Evolutionary conservation across 2,797 vertebrate genomes (phyloP).

Genomic region (Ceryle rudis): DNA sequence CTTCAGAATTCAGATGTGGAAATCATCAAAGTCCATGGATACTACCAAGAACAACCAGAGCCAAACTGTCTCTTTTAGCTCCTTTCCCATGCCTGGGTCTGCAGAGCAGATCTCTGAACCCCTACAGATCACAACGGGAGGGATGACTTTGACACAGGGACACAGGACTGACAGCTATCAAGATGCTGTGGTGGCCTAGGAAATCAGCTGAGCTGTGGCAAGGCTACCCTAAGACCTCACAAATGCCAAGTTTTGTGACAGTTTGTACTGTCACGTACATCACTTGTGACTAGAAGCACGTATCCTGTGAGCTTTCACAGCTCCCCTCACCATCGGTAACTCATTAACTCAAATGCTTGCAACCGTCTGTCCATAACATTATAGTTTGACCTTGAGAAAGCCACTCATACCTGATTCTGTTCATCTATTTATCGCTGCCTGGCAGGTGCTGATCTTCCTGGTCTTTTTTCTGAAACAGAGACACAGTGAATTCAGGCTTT

Average conservation of each 20-base stretch:
- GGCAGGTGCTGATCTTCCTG: slow-evolving; percentile 15
- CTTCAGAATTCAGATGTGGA: background rate
- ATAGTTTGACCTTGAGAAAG: slow-evolving; percentile 39
- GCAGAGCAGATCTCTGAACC: background rate
- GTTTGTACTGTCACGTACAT: background rate
- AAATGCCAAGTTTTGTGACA: background rate
- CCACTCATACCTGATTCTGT: slow-evolving; percentile 11
- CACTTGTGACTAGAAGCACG: background rate
- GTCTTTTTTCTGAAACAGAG: background rate
- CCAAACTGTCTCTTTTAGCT: background rate
- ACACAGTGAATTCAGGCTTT: background rate
- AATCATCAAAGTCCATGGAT: background rate
- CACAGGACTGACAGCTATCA: background rate
- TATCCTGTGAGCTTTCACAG: slow-evolving; percentile 18
- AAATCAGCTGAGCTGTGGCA: background rate
- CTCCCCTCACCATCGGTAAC: background rate
- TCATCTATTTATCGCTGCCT: slow-evolving; percentile 24
- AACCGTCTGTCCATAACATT: background rate
- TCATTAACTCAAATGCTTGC: slow-evolving; percentile 48
- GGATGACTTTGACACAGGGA: background rate
- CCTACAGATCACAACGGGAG: background rate
- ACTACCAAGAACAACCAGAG: background rate
- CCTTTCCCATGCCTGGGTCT: background rate
- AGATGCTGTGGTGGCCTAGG: background rate
- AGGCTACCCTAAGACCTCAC: background rate